Base-by-base conservation (phyloP, 2,888 invertebrate species). In the Scaptomyza cyrtandrae region DNA sequence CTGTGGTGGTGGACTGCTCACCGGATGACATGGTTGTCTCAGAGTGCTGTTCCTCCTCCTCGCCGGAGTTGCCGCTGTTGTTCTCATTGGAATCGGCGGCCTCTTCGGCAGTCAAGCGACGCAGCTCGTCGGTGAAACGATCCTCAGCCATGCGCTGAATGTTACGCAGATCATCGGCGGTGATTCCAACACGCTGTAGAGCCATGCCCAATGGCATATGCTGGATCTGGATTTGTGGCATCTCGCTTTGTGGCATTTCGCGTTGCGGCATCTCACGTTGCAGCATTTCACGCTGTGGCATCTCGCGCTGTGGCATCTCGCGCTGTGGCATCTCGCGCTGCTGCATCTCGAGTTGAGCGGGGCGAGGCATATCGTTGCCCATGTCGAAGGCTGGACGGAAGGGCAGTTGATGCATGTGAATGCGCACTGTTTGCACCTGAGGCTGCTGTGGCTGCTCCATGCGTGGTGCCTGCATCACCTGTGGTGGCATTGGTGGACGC, bases 321-420 rank as follows among this genome's bases (percentile, higher is more conserved):
- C 86, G 85, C 41, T 82, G 87, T 43, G 1, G 65, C 52, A 68
- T 64, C 43, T 66, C 75, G 27, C 77, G 69, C 50, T 78, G 85
- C 24, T 44, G 39, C 64, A 76, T 79, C 50, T 72, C 78, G 0
- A 68, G 75, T 56, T 83, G 82, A 55, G 65, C 71, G 31, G 90
- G 92, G 57, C 91, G 82, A 63, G 90, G 90, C 67, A 90, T 87
- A 74, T 92, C 90, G 65, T 91, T 90, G 75, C 90, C 84, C 90
- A 93, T 75, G 91, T 90, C 84, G 90, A 92, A 89, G 68, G 90
- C 89, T 64, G 90, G 91, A 55, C 90, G 88, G 75, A 94, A 92
- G 37, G 93, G 93, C 71, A 94, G 88, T 71, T 93, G 92, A 73
- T 92, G 92, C 57, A 93, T 91, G 53, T 92, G 92, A 59, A 92